Conservation (phyloP, 2,113 vertebrate species). For the Peucedramus taeniatus region DNA sequence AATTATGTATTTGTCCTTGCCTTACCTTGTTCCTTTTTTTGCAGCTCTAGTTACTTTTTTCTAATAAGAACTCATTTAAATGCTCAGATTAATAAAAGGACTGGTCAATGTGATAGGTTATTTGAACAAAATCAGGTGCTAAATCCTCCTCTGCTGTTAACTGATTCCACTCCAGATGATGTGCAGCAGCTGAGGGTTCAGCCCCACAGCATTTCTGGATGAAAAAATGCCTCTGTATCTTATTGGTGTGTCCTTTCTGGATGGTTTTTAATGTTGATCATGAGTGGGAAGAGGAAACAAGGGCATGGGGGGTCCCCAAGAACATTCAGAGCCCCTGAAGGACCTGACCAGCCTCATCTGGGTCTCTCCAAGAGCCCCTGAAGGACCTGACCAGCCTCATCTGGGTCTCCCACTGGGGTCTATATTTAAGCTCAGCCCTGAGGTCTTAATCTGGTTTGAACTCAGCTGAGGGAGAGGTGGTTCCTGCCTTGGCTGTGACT, state of each 20-base stretch:
- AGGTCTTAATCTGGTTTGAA: accelerated
- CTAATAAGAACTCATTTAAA: constrained; percentile 19
- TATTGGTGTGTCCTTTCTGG: background rate
- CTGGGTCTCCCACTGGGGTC: background rate
- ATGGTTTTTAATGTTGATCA: background rate
- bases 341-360: background rate
- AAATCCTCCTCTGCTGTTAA: background rate
- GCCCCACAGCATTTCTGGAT: background rate
- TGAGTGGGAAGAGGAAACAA: background rate
- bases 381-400: background rate
- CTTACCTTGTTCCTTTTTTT: constrained; percentile 47
- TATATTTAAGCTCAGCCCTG: background rate
- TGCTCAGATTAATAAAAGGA: constrained; percentile 20
- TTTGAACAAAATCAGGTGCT: background rate
- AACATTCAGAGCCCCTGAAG: background rate
- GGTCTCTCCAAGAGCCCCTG: no score
- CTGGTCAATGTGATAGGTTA: constrained; percentile 13
- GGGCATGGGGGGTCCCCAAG: accelerated
- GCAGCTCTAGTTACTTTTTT: constrained; percentile 25
- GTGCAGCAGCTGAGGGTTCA: background rate
- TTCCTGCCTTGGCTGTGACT: accelerated
- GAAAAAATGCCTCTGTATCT: background rate
- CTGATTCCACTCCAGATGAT: background rate
- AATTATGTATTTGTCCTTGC: constrained; percentile 68
- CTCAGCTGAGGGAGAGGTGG: accelerated